phyloP scores from a whole-genome alignment of 2,797 vertebrate genomes.

The Vireo griseus region DNA sequence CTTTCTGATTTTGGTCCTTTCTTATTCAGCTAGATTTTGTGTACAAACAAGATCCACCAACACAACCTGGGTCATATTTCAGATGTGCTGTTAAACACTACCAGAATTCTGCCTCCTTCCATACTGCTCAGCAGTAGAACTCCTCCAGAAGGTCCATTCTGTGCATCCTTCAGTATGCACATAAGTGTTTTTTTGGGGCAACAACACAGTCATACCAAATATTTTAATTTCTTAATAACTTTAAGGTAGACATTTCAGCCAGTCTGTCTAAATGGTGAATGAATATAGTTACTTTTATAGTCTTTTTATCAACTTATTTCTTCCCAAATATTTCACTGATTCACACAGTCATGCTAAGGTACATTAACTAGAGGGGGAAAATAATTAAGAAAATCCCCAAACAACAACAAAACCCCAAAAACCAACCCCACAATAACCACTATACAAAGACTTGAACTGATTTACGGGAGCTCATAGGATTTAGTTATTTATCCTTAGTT shows the following conservation, averaged over 20 bases:
- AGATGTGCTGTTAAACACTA: neutral
- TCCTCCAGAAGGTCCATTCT: neutral
- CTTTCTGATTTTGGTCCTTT: neutral
- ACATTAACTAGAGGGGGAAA: neutral
- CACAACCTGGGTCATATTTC: neutral
- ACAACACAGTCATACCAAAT: neutral
- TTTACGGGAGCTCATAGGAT: neutral
- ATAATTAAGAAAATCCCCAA: neutral
- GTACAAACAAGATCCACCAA: neutral
- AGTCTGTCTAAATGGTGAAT: neutral
- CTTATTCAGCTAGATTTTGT: neutral
- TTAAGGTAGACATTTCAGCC: neutral
- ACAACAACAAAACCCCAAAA: neutral
- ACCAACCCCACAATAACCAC: neutral
- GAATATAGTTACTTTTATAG: neutral
- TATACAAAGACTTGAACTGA: neutral
- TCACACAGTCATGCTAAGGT: neutral
- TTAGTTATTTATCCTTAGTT: neutral
- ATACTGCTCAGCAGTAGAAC: neutral
- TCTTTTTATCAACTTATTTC: neutral
- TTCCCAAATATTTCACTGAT: neutral
- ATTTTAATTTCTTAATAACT: neutral
- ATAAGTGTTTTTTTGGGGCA: fast-evolving
- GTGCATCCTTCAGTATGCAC: neutral
- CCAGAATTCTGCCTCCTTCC: neutral